Evolutionary conservation across 2,888 invertebrate species (phyloP), one percentile per base, ranked within the genome.

Genomic region (Ophion ventricosus): DNA sequence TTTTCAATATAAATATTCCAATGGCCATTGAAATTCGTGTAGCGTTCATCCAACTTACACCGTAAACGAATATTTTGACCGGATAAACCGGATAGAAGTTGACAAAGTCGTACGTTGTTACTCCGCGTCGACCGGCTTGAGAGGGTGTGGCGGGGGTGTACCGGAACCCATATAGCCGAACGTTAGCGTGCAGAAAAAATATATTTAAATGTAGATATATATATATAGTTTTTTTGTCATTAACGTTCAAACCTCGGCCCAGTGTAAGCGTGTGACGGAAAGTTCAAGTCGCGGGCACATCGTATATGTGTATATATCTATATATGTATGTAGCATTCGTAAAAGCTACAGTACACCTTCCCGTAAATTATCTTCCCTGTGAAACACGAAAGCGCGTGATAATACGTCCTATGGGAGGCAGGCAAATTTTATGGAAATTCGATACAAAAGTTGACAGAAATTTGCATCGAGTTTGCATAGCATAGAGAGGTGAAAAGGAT

Each of bases 381-480:
- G 80, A 80, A 80, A 80, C 72, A 80, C 67, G 73, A 83, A 83
- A 76, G 83, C 72, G 80, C 66, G 61, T 29, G 80, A 85, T 82
- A 85, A 80, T 85, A 80, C 76, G 82, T 80, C 79, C 80, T 56
- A 76, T 29, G 82, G 80, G 80, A 85, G 82, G 3, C 74, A 80
- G 73, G 76, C 57, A 80, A 85, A 85, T 85, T 80, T 80, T 77
- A 85, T 82, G 82, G 79, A 82, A 82, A 80, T 82, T 76, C 73
- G 74, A 85, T 79, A 80, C 85, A 61, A 80, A 76, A 80, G 80
- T 82, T 82, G 82, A 85, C 75, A 80, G 26, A 61, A 79, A 82
- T 85, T 85, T 82, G 80, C 85, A 82, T 85, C 61, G 56, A 83
- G 80, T 83, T 80, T 76, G 83, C 80, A 80, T 83, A 64, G 66